Conservation (phyloP, 2,113 vertebrate species). For the Arizona elegans region DNA sequence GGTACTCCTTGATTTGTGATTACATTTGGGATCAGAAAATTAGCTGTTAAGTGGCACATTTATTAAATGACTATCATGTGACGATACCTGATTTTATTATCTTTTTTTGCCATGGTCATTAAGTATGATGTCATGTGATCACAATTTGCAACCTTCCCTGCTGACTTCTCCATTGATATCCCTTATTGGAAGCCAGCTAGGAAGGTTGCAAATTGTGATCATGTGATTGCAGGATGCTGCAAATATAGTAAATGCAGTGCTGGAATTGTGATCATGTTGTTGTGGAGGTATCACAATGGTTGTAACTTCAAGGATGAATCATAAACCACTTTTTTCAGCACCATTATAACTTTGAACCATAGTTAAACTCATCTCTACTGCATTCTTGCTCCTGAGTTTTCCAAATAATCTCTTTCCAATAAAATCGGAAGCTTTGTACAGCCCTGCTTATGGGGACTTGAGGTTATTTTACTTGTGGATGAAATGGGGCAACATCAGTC, state of each 20-base stretch:
- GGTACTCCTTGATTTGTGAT: not conserved
- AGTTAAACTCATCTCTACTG: not conserved
- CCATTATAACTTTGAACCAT: not conserved
- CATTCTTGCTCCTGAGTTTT: not conserved
- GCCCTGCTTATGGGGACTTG: not conserved
- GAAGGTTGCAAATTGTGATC: not conserved
- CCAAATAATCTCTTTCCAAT: not conserved
- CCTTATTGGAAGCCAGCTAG: not conserved
- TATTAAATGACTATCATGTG: not conserved
- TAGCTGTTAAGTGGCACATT: not conserved
- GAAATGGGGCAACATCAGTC: not conserved
- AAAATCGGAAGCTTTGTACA: not conserved
- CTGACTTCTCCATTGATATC: not conserved
- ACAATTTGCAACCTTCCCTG: not conserved
- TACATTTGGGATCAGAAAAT: not conserved
- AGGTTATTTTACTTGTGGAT: not conserved
- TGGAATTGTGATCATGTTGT: not conserved
- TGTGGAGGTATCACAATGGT: not conserved
- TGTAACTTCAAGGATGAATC: not conserved
- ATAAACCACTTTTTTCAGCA: not conserved
- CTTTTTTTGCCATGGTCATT: not conserved
- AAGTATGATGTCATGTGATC: not conserved
- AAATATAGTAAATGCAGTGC: not conserved
- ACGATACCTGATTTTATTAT: not conserved
- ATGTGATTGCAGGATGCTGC: not conserved